Evolutionary conservation across 2,113 vertebrate species (phyloP), one percentile per base, ranked within the genome.

Genomic region (Promerops cafer): DNA sequence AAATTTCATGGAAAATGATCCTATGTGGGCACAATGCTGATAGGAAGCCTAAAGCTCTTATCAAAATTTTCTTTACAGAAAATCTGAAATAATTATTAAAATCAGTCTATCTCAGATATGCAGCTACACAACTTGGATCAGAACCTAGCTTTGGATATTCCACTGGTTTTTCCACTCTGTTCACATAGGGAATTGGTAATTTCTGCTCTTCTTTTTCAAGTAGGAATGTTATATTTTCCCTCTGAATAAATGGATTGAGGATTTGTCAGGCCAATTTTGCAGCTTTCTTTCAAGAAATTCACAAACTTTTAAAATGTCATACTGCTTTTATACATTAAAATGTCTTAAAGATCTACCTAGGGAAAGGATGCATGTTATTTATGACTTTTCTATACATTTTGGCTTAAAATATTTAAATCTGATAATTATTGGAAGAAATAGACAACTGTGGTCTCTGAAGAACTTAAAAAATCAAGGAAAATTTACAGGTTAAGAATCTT

Each of bases 241-340:
- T 80, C 28, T 72, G 86, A 78, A 61, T 89, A 94, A 96, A 95
- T 72, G 52, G 87, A 74, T 86, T 85, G 87, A 88, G 80, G 63
- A 92, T 87, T 93, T 96, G 56, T 95, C 83, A 95, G 74, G 42
- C 44, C 47, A 93, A 65, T 92, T 95, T 87, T 95, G 37, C 44
- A 86, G 77, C 57, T 94, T 96, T 35, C 61, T 91, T 92, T 92
- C 74, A 93, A 91, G 63, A 96, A 93, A 92, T 71, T 90, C 56
- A 56, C 77, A 87, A 93, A 94, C 59, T 80, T 91, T 93, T 88
- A 94, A 91, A 93, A 94, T 94, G 49, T 64, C 81, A 57, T 70
- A 40, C 60, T 83, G 74, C 85, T 94, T 95, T 97, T 93, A 82
- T 72, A 59, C 44, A 63, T 87, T 52, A 80, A 95, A 93, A 90